Evolutionary conservation across 1,140 invertebrate species (phyloP).

Genomic region (Drosophila pallidifrons): DNA sequence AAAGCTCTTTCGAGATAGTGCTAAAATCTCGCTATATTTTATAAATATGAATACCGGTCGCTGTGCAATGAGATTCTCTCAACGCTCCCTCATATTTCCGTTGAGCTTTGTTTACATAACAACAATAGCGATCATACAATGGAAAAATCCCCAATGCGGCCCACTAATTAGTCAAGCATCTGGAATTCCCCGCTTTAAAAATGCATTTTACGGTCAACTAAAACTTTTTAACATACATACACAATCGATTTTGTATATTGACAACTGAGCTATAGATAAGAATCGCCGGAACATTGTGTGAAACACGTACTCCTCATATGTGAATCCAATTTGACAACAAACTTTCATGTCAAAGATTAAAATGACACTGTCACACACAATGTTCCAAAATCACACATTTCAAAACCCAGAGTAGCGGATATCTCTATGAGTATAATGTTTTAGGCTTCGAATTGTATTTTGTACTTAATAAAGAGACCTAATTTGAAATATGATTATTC

Average conservation of each 20-base stretch:
- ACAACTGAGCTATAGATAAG: conserved; percentile 19
- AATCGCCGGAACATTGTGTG: neutral
- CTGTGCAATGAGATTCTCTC: conserved; percentile 31
- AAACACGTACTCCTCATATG: conserved; percentile 14
- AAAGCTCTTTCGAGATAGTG: conserved; percentile 57
- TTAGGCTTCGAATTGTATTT: neutral
- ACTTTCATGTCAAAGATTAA: conserved; percentile 16
- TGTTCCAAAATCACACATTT: neutral
- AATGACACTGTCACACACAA: neutral
- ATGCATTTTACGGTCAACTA: neutral
- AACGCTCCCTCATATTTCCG: conserved; percentile 18
- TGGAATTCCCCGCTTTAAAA: conserved; percentile 8
- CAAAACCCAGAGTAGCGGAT: neutral
- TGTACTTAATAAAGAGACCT: neutral
- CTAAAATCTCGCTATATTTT: conserved; percentile 20
- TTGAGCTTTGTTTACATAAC: conserved; percentile 3
- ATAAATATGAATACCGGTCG: neutral
- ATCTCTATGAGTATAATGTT: neutral
- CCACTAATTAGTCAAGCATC: neutral
- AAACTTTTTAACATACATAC: neutral
- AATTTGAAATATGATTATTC: neutral
- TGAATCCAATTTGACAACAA: conserved; percentile 25
- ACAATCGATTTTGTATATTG: conserved; percentile 5
- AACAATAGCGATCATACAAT: neutral
- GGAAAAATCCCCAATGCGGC: conserved; percentile 1